These are phyloP conservation scores for Drosophila mercatorum DNA, from an alignment of 2,888 invertebrate genomes.

Conservation along the genomic window DNA sequence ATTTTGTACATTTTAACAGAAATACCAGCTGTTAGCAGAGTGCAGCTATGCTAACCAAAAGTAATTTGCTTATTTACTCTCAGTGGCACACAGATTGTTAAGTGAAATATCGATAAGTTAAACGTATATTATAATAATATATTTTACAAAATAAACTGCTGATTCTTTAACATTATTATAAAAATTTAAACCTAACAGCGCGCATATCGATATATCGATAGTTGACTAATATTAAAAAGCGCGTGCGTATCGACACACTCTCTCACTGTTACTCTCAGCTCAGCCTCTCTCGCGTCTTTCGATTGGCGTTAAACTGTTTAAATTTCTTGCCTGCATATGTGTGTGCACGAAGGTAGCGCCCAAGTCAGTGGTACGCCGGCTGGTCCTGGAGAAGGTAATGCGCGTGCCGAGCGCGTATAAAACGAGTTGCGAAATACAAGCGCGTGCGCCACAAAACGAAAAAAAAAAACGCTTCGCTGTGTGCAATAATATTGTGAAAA, in stretches of 20 bases:
- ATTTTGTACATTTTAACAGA: slow-evolving; percentile 10
- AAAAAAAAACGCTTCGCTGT: slow-evolving; percentile 8
- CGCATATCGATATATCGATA: slow-evolving; percentile 40
- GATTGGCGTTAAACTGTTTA: slow-evolving; percentile 26
- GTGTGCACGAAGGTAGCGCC: slow-evolving; percentile 24
- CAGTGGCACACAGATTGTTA: no score
- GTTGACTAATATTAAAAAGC: slow-evolving; percentile 7
- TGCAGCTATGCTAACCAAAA: background rate
- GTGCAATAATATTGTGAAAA: slow-evolving; percentile 21
- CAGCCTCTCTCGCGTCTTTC: slow-evolving; percentile 3
- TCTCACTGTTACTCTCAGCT: background rate
- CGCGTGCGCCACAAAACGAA: slow-evolving; percentile 34
- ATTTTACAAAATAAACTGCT: background rate
- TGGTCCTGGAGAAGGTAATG: slow-evolving; percentile 37
- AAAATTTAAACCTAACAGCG: background rate
- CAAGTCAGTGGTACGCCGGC: slow-evolving; percentile 55
- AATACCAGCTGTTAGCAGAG: background rate
- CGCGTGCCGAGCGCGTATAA: background rate
- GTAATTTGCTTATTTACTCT: no score
- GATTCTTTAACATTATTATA: background rate
- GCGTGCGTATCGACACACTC: slow-evolving; percentile 44
- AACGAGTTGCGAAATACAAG: slow-evolving; percentile 9
- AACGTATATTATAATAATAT: background rate
- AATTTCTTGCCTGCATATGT: slow-evolving; percentile 22
- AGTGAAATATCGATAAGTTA: background rate